Evolutionary conservation across 2,113 vertebrate species (phyloP).

Genomic region (Lophura nycthemera): DNA sequence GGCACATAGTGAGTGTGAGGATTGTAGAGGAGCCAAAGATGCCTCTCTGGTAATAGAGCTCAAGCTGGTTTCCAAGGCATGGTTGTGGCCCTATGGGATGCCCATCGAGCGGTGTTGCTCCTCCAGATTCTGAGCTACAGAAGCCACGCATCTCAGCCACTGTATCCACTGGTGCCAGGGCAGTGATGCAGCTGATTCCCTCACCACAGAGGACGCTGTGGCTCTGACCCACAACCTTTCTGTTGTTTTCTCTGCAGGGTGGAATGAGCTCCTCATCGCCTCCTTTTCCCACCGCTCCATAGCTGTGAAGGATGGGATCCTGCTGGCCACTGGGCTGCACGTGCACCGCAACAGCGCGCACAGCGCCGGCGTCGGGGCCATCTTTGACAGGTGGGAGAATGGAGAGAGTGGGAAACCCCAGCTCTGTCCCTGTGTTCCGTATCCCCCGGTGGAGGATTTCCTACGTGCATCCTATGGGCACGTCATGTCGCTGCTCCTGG

Average conservation of each 20-base stretch:
- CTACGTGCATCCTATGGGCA: not conserved
- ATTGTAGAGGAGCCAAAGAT: not conserved
- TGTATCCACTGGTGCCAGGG: too few relatives aligned
- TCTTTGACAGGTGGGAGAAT: slow-evolving; percentile 93
- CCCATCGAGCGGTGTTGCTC: not conserved
- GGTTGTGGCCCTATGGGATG: accelerated
- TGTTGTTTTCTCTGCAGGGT: slow-evolving; percentile 80
- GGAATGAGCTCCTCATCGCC: slow-evolving; percentile 98
- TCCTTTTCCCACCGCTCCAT: slow-evolving; percentile 99
- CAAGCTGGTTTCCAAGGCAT: not conserved
- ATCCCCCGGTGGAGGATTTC: not conserved
- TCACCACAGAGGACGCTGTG: accelerated
- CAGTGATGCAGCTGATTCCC: not conserved
- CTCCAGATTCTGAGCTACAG: accelerated
- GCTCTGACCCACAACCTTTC: not conserved
- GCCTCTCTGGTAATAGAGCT: not conserved
- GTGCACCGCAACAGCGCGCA: slow-evolving; percentile 98
- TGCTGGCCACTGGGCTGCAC: slow-evolving; percentile 94
- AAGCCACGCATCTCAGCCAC: not conserved
- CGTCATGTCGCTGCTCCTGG: not conserved
- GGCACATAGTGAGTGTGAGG: not conserved
- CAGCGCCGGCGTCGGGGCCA: slow-evolving; percentile 96
- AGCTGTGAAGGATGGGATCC: slow-evolving; percentile 94
- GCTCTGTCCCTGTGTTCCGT: accelerated
- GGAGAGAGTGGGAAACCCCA: accelerated